Percentiles rank a stretch among this genome's conserved stretches.
Conservation (phyloP, 2,797 vertebrate species). For the Ispidina lecontei region DNA sequence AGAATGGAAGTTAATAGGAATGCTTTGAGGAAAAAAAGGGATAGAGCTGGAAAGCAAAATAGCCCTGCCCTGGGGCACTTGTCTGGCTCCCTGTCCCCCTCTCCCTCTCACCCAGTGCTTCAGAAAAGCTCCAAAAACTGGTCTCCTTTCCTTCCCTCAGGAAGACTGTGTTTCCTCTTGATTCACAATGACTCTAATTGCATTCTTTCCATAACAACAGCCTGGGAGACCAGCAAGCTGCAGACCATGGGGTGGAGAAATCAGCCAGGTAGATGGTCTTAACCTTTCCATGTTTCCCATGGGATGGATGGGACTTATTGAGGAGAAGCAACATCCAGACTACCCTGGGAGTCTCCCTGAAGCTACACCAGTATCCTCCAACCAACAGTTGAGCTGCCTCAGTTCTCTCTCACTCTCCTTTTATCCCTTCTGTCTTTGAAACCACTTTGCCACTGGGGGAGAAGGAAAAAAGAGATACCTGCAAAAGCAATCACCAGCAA, state of each 20-base stretch:
- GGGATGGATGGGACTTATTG: not conserved
- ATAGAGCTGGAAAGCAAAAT: not conserved
- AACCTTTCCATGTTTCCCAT: not conserved
- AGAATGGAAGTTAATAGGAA: not conserved
- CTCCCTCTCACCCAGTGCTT: not conserved
- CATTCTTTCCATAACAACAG: constrained; percentile 63
- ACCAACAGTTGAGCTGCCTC: not conserved
- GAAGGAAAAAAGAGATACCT: not conserved
- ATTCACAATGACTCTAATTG: constrained; percentile 32
- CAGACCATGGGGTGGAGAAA: not conserved
- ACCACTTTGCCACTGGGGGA: not conserved
- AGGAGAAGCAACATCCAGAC: not conserved
- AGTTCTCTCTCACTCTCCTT: not conserved
- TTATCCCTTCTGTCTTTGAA: not conserved
- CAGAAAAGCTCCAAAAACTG: not conserved
- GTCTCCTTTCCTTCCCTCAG: not conserved
- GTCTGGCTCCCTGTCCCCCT: not conserved
- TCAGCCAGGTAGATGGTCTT: not conserved
- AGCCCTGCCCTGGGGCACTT: accelerated
- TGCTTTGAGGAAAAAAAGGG: not conserved
- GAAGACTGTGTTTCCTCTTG: not conserved
- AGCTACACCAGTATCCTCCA: not conserved
- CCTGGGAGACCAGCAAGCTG: constrained; percentile 18
- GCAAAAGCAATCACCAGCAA: not conserved
- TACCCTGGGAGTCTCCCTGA: not conserved